phyloP scores from a whole-genome alignment of 2,113 vertebrate genomes.

The Forbesichthys agassizii region DNA sequence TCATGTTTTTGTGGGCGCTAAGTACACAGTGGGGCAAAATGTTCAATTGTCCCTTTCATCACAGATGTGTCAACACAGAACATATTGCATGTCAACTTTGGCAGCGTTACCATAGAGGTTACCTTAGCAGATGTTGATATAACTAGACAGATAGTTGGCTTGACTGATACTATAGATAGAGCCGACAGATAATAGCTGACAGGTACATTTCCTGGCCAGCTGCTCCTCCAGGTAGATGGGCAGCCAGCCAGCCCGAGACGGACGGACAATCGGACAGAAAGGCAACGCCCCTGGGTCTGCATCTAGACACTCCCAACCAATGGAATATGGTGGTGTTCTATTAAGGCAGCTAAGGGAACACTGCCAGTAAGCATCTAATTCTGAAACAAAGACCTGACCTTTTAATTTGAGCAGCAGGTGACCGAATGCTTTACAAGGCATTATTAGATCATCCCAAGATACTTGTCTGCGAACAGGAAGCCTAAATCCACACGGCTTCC shows the following conservation, averaged over 20 bases:
- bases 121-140: background rate
- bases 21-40: background rate
- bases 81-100: background rate
- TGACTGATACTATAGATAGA: background rate
- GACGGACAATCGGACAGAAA: background rate
- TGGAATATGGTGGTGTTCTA: too few species aligned
- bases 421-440: too few species aligned
- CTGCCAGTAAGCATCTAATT: too few species aligned
- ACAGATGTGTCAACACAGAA: conserved; percentile 17
- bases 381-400: too few species aligned
- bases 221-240: background rate
- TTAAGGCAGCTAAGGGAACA: too few species aligned
- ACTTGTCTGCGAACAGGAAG: too few species aligned
- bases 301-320: too few species aligned
- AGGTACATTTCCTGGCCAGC: background rate
- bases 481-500: too few species aligned
- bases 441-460: too few species aligned
- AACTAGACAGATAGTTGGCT: background rate
- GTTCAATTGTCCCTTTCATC: background rate
- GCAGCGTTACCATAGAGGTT: background rate
- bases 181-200: background rate
- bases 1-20: too few species aligned
- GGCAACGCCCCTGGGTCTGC: too few species aligned
- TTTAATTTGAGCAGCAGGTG: too few species aligned
- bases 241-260: background rate